phyloP scores from a whole-genome alignment of 2,888 invertebrate species.

The Hydriomena furcata region DNA sequence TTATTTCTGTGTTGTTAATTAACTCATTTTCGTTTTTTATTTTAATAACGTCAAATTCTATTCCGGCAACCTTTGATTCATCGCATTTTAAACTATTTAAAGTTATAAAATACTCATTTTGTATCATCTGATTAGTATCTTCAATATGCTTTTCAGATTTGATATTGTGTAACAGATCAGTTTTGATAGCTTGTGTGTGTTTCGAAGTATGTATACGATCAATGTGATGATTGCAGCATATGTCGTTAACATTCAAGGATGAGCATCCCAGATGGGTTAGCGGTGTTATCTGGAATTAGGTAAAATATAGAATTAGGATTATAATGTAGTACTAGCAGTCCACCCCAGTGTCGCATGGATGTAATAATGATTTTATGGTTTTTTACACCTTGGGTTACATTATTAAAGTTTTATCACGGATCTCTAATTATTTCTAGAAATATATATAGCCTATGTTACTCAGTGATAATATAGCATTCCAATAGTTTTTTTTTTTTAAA shows the following conservation, averaged over 20 bases:
- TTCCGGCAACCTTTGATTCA: background rate
- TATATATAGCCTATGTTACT: too few relatives aligned
- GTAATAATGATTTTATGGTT: too few relatives aligned
- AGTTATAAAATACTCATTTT: background rate
- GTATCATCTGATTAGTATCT: background rate
- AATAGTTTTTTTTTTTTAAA: too few relatives aligned
- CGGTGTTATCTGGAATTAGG: too few relatives aligned
- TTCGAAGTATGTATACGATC: background rate
- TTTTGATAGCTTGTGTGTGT: too few relatives aligned
- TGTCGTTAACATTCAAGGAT: background rate
- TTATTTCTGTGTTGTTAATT: slow-evolving; percentile 4
- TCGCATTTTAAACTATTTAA: slow-evolving; percentile 2
- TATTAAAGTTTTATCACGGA: too few relatives aligned
- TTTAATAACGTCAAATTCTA: slow-evolving; percentile 8
- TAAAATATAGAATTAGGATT: too few relatives aligned
- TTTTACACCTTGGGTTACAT: too few relatives aligned
- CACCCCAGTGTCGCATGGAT: too few relatives aligned
- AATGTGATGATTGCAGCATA: slow-evolving; percentile 15
- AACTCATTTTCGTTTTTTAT: slow-evolving; percentile 16
- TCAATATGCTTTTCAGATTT: slow-evolving; percentile 10
- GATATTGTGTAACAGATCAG: slow-evolving; percentile 1
- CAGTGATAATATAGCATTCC: too few relatives aligned
- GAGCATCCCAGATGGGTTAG: slow-evolving; percentile 4
- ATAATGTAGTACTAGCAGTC: too few relatives aligned
- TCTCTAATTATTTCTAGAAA: too few relatives aligned